Evolutionary conservation across 2,113 vertebrate species (phyloP).

Genomic region (Clarias magur): DNA sequence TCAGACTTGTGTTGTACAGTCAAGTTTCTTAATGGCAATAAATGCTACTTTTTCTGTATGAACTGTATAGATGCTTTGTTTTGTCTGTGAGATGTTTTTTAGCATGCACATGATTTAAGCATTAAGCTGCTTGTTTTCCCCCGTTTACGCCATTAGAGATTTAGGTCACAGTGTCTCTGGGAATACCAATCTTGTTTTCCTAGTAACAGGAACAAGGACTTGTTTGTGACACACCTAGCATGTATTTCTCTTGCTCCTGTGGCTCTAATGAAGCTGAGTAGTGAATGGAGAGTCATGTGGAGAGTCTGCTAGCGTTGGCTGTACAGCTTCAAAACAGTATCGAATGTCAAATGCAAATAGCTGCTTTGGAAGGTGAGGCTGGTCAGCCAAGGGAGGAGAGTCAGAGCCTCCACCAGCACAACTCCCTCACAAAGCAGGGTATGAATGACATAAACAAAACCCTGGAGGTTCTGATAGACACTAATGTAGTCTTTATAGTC

Average conservation of each 20-base stretch:
- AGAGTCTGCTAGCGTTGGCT: constrained; percentile 52
- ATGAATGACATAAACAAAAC: constrained; percentile 54
- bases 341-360: constrained; percentile 43
- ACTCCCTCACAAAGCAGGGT: constrained; percentile 50
- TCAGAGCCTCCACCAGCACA: constrained; percentile 47
- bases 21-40: background rate
- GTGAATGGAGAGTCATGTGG: constrained; percentile 50
- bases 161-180: constrained; percentile 44
- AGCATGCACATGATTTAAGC: constrained; percentile 25
- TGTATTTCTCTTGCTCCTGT: background rate
- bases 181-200: constrained; percentile 24
- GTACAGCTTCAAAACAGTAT: constrained; percentile 48
- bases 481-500: constrained; percentile 61
- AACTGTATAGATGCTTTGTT: background rate
- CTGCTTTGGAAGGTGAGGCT: constrained; percentile 24
- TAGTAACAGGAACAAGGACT: constrained; percentile 33
- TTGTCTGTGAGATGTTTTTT: constrained; percentile 14
- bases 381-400: constrained; percentile 54
- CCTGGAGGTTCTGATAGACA: constrained; percentile 60
- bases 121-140: constrained; percentile 45
- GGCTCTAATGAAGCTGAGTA: background rate
- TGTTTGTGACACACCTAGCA: constrained; percentile 12
- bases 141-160: constrained; percentile 47
- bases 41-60: background rate
- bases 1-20: background rate